A percentile compares a stretch with the other conserved stretches of the same genome.
Conservation (phyloP, 2,797 vertebrate species). For the Tangara arthus region DNA sequence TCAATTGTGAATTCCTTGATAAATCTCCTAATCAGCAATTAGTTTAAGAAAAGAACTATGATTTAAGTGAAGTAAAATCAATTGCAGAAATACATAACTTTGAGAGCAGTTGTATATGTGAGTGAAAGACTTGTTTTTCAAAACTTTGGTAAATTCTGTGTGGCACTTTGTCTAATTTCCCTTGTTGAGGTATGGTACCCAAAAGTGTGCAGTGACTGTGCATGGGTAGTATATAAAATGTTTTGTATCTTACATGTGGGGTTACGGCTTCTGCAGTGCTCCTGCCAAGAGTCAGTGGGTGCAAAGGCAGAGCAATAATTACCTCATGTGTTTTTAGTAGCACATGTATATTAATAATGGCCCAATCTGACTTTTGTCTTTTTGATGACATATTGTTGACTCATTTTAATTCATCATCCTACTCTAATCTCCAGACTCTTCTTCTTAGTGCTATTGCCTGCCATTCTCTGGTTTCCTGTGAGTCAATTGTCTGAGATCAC, state of each 20-base stretch:
- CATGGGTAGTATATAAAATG: background rate
- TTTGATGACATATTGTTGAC: conserved; percentile 45
- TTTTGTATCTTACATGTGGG: background rate
- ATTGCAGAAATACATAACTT: background rate
- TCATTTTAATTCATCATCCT: conserved; percentile 35
- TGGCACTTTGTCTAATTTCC: background rate
- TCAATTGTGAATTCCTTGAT: background rate
- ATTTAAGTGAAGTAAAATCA: background rate
- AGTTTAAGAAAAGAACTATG: background rate
- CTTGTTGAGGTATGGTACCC: background rate
- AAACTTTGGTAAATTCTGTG: background rate
- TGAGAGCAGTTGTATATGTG: background rate
- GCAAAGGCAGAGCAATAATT: conserved; percentile 29
- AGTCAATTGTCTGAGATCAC: conserved; percentile 26
- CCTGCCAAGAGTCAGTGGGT: background rate
- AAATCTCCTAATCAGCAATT: background rate
- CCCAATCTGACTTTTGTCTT: conserved; percentile 16
- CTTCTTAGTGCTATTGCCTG: background rate
- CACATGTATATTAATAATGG: conserved; percentile 3
- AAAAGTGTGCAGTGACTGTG: background rate
- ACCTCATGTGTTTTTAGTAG: conserved; percentile 51
- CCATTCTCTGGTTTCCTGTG: conserved; percentile 19
- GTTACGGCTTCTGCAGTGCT: background rate
- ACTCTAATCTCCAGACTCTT: conserved; percentile 16
- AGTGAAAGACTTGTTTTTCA: background rate